phyloP scores from a whole-genome alignment of 2,797 vertebrate genomes.

The Intellagama lesueurii region DNA sequence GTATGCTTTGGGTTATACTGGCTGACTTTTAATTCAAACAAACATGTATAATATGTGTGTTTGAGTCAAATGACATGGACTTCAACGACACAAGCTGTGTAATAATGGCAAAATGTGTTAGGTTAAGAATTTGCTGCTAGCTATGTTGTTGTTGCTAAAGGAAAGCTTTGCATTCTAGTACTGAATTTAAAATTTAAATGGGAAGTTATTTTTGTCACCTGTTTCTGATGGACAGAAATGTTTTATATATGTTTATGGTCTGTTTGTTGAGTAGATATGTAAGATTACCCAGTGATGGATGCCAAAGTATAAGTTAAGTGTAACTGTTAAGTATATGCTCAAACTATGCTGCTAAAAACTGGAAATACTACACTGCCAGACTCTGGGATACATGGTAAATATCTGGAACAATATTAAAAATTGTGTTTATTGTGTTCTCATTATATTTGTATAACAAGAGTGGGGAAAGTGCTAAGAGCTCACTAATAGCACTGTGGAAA shows the following conservation, averaged over 20 bases:
- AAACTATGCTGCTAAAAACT: constrained; percentile 61
- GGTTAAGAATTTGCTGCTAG: constrained; percentile 46
- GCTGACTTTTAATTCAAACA: constrained; percentile 42
- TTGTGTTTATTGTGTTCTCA: constrained; percentile 46
- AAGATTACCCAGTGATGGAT: constrained; percentile 54
- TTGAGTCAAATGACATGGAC: constrained; percentile 44
- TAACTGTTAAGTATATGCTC: constrained; percentile 66
- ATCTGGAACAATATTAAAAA: constrained; percentile 50
- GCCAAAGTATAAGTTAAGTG: constrained; percentile 55
- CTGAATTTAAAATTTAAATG: constrained; percentile 64
- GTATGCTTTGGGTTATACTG: constrained; percentile 34
- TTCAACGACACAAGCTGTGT: constrained; percentile 45
- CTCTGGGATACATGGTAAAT: constrained; percentile 70
- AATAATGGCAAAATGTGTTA: constrained; percentile 58
- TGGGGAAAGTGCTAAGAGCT: not conserved
- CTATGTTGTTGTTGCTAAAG: constrained; percentile 53
- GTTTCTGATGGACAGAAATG: constrained; percentile 58
- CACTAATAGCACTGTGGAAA: constrained; percentile 31
- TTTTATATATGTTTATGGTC: constrained; percentile 63
- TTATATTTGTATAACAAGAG: constrained; percentile 42
- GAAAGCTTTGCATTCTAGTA: constrained; percentile 61
- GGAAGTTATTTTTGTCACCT: constrained; percentile 51
- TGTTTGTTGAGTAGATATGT: constrained; percentile 60
- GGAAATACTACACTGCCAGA: constrained; percentile 50
- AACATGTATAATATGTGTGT: constrained; percentile 23